A percentile compares a stretch with the other conserved stretches of the same genome.
These are phyloP conservation scores for Strix aluco DNA, from an alignment of 2,113 vertebrate genomes.

Conservation along the genomic window DNA sequence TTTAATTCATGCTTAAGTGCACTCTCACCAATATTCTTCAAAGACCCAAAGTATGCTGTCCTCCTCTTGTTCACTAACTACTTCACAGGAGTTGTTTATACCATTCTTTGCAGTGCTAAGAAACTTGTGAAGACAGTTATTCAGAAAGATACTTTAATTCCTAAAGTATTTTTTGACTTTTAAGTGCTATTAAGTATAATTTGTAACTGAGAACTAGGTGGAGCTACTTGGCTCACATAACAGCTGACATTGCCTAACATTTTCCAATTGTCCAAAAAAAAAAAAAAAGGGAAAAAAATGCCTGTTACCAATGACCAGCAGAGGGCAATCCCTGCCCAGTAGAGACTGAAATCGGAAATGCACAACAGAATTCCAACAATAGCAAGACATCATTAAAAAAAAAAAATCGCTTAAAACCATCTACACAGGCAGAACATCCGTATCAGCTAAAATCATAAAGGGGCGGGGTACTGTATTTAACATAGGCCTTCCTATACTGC, in stretches of 20 bases:
- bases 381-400: neutral
- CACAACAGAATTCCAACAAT: neutral
- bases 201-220: neutral
- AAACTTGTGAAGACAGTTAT: neutral
- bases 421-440: neutral
- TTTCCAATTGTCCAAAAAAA: neutral
- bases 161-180: neutral
- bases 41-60: neutral
- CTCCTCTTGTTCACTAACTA: neutral
- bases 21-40: neutral
- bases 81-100: neutral
- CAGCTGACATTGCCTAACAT: neutral
- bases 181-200: neutral
- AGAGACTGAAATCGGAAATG: neutral
- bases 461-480: neutral
- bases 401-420: neutral
- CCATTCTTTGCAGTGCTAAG: neutral
- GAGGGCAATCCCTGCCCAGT: slow-evolving; percentile 31
- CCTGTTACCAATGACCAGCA: neutral
- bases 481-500: neutral
- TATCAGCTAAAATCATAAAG: neutral
- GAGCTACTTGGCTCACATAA: neutral
- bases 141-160: neutral
- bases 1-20: neutral
- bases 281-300: neutral